A percentile compares a stretch with the other conserved stretches of the same genome.
These are phyloP conservation scores for Sciurus carolinensis DNA, from an alignment of 2,797 vertebrate species.

Conservation along the genomic window DNA sequence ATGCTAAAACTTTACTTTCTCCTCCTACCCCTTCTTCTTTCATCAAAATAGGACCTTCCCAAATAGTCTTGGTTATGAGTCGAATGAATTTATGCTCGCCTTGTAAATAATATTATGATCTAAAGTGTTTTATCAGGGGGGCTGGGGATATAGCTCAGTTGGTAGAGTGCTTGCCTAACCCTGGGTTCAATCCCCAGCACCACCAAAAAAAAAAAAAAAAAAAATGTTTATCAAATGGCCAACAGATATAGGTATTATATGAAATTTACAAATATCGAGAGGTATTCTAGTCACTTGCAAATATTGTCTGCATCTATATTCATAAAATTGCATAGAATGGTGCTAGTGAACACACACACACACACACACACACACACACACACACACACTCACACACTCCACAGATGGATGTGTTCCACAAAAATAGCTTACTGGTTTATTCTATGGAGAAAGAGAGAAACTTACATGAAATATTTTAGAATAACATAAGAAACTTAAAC, in stretches of 20 bases:
- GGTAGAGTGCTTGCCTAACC: no score
- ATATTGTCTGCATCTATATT: neutral
- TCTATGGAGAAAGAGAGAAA: no score
- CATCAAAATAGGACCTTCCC: neutral
- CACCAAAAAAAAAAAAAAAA: no score
- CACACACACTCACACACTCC: neutral
- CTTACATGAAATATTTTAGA: no score
- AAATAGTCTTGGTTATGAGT: neutral
- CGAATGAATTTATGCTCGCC: slow-evolving; percentile 33
- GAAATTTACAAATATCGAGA: slow-evolving; percentile 26
- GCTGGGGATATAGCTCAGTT: no score
- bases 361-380: no score
- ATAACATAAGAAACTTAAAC: no score
- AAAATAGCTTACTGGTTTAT: neutral
- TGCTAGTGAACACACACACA: neutral
- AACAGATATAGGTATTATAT: neutral
- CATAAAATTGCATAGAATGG: neutral
- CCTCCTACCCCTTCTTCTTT: neutral
- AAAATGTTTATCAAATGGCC: slow-evolving; percentile 37
- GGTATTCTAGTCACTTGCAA: slow-evolving; percentile 28
- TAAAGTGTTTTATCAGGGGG: neutral
- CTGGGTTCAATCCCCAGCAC: no score
- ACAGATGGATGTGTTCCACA: neutral
- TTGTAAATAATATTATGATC: slow-evolving; percentile 24
- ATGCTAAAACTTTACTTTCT: neutral